Base-by-base conservation (phyloP, 2,888 invertebrate genomes). In the Cybosia mesomella region DNA sequence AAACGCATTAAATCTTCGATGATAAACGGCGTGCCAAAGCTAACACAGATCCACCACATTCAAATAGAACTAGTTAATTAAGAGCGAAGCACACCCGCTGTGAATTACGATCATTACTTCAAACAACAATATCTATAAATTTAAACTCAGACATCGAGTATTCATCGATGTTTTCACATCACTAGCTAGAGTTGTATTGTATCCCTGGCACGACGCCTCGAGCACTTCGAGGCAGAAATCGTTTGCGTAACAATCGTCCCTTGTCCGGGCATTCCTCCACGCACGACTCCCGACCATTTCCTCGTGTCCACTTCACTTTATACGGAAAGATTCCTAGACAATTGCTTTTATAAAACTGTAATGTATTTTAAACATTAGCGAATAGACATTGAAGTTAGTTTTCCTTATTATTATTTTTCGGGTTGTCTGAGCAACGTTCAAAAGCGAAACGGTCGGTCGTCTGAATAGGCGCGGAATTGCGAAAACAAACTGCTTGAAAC, bases 81-180 rank as follows among this genome's bases (percentile, higher is more conserved):
- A 49, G 53, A 68, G 39, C 70, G 61, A 28, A 61, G 66, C 68
- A 64, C 66, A 28, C 72, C 67, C 62, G 64, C 62, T 60, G 77
- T 75, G 73, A 85, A 76, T 79, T 77, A 80, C 77, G 68, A 66
- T 64, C 61, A 57, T 58, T 53, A 36, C 68, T 67, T 58, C 68
- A 64, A 58, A 72, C 70, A 75, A 82, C 83, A 79, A 79, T 71
- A 73, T 62, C 75, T 71, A 82, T 85, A 83, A 84, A 85, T 85
- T 67, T 61, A 54, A 72, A 82, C 79, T 73, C 74, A 73, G 76
- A 76, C 81, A 76, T 71, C 54, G 67, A 68, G 58, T 76, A 82
- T 85, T 84, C 85, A 85, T 85, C 84, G 85, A 85, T 72, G 70
- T 75, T 81, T 82, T 83, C 85, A 74, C 87, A 85, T 84, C 85